Evolutionary conservation across 2,888 invertebrate species (phyloP), one percentile per base, ranked within the genome.

Genomic region (Hypercompe scribonia): DNA sequence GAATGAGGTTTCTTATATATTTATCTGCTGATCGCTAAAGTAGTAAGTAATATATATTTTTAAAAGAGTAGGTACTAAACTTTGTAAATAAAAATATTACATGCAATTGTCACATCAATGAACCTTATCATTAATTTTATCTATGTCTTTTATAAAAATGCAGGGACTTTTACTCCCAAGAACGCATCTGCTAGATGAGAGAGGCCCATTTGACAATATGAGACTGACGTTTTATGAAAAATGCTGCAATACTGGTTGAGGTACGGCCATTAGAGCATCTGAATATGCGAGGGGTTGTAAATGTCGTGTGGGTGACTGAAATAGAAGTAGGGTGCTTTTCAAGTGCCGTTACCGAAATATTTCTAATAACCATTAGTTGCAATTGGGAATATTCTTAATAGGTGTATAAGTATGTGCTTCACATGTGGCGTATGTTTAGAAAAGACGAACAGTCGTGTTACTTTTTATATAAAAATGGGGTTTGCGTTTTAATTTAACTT

Each of bases 251-350:
- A 88, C 88, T 80, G 84, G 84, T 86, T 85, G 86, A 85, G 87
- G 86, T 81, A 78, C 81, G 79, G 84, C 90, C 91, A 92, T 93
- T 93, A 93, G 93, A 90, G 90, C 90, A 90, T 90, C 88, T 89
- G 92, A 92, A 93, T 93, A 93, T 92, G 91, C 90, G 90, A 91
- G 91, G 92, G 93, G 92, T 69, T 89, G 91, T 87, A 89, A 90
- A 92, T 91, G 90, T 90, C 88, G 83, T 83, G 77, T 86, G 84
- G 82, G 86, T 86, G 83, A 88, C 89, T 85, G 82, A 90, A 92
- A 92, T 91, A 90, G 90, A 87, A 89, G 82, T 80, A 84, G 86
- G 91, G 90, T 89, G 88, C 86, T 87, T 87, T 85, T 84, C 84
- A 86, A 84, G 80, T 78, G 85, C 78, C 81, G 86, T 86, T 84